Evolutionary conservation across 2,113 vertebrate species (phyloP), one percentile per base, ranked within the genome.

Genomic region (Columba janthina): DNA sequence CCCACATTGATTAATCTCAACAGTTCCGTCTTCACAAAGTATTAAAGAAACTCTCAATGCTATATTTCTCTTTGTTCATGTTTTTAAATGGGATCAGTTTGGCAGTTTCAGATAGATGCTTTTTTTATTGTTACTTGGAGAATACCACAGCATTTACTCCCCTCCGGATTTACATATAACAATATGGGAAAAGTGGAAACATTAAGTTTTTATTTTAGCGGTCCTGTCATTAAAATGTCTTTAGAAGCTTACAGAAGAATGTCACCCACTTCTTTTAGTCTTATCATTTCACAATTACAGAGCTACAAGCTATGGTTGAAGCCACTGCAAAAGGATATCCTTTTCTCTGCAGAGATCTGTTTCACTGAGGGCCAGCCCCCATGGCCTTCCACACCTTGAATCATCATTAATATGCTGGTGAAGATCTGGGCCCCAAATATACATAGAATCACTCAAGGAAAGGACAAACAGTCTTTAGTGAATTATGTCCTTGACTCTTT

Each of bases 401-500:
- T 84, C 34, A 71, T 58, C n/a, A 34, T 2, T 22, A 53, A 64
- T 42, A 44, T 9, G 38, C 10, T 69, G 16, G 25, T 25, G 18
- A 65, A 67, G 40, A 90, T 51, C 25, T 70, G 46, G 12, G 61
- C 57, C 8, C 40, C 40, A 29, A 93, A 90, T 58, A 58, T 62
- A 36, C 42, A 10, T 5, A 69, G 72, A 51, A 87, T 60, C 13
- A 15, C 25, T 72, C 61, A 83, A 34, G 64, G 16, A 80, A 85
- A 67, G 13, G 6, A 62, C n/a, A 38, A 50, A 56, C 46, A 51
- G 0, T 65, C 71, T 70, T 57, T 3, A 75, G 40, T 85, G 71
- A 85, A 93, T 86, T 67, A 77, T n/a, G 71, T 29, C 28, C 85
- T 96, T 86, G 50, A 91, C 75, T 95, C 64, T 80, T 95, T 91